These are phyloP conservation scores for Synchiropus splendidus DNA, from an alignment of 2,113 vertebrate genomes.

Conservation along the genomic window DNA sequence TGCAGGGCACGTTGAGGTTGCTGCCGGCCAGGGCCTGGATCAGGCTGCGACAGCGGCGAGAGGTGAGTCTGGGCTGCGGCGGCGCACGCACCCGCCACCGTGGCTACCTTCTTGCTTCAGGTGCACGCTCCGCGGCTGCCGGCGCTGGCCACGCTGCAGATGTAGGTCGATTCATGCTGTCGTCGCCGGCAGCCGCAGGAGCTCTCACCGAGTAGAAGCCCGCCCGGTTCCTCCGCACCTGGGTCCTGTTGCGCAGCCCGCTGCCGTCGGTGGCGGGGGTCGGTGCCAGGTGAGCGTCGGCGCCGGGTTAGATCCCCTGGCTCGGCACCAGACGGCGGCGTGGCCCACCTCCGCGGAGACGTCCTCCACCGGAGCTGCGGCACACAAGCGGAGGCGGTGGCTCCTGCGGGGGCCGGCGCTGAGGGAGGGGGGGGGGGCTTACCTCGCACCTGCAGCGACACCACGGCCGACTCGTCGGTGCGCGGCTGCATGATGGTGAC, in stretches of 20 bases:
- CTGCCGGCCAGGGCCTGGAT: neutral
- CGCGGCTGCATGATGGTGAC: neutral
- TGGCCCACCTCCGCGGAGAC: neutral
- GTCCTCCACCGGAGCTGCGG: conserved; percentile 4
- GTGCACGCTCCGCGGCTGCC: neutral
- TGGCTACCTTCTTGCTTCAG: conserved; percentile 7
- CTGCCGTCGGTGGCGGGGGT: neutral
- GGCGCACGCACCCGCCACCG: too few relatives aligned
- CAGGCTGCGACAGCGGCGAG: neutral
- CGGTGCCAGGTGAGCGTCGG: conserved; percentile 6
- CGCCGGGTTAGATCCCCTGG: conserved; percentile 4
- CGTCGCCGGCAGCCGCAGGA: neutral
- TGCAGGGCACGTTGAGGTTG: conserved; percentile 4
- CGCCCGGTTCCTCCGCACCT: neutral
- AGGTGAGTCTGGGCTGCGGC: too few relatives aligned
- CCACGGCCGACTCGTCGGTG: neutral
- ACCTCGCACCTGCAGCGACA: conserved; percentile 8
- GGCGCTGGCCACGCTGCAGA: neutral
- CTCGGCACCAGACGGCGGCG: neutral
- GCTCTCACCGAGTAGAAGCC: conserved; percentile 7
- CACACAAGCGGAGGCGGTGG: neutral
- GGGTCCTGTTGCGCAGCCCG: conserved; percentile 2
- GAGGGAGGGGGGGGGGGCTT: too few relatives aligned
- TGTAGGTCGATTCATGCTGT: neutral
- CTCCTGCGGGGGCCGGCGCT: neutral